These are phyloP conservation scores for Tauraco erythrolophus DNA, from an alignment of 2,113 vertebrate genomes.

Conservation along the genomic window DNA sequence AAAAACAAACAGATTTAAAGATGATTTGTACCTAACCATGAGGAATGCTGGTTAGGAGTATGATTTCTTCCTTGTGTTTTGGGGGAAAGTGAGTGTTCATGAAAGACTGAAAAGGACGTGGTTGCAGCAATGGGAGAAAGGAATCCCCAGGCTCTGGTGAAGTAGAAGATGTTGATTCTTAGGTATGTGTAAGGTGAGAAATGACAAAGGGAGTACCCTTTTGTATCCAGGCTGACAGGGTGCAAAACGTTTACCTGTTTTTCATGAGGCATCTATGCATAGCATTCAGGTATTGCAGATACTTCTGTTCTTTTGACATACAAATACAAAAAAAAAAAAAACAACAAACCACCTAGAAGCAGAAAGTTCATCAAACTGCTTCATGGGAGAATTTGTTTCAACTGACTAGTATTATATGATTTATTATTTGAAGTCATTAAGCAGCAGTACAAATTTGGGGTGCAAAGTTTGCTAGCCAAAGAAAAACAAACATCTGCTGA, in stretches of 20 bases:
- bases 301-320: background rate
- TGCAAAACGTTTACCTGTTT: background rate
- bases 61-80: background rate
- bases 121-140: background rate
- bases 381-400: background rate
- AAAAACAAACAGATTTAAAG: background rate
- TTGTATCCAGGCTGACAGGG: background rate
- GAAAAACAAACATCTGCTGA: background rate
- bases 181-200: background rate
- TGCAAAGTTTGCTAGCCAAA: background rate
- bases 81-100: fast-evolving
- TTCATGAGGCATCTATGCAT: background rate
- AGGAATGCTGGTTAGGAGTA: background rate
- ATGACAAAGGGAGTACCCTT: background rate
- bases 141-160: background rate
- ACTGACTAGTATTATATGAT: background rate
- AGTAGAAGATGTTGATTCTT: background rate
- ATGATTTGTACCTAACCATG: background rate
- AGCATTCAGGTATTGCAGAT: background rate
- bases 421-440: background rate
- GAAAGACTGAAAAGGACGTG: background rate
- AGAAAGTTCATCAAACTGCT: background rate
- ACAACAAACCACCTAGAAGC: background rate
- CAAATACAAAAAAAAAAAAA: background rate
- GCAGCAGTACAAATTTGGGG: background rate